These are phyloP conservation scores for Anaspis maculata DNA, from an alignment of 2,888 invertebrate genomes.

Conservation along the genomic window DNA sequence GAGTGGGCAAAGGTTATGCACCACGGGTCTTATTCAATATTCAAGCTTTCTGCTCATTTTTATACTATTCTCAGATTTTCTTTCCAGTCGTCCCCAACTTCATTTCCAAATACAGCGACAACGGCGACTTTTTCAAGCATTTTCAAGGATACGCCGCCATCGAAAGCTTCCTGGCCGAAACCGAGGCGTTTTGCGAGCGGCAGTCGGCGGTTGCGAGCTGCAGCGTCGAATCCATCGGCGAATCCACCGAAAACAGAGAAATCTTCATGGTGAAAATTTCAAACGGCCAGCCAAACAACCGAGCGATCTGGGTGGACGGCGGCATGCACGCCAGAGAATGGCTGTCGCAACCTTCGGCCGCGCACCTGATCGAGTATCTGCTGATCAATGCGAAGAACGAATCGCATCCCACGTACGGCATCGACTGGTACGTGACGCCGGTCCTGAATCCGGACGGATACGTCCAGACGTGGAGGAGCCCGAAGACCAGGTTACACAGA, in stretches of 20 bases:
- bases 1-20: too few relatives aligned
- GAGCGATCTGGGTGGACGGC: slow-evolving; percentile 65
- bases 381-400: slow-evolving; percentile 59
- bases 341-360: slow-evolving; percentile 73
- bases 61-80: too few relatives aligned
- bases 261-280: slow-evolving; percentile 65
- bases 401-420: slow-evolving; percentile 61
- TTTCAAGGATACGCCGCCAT: too few relatives aligned
- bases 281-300: slow-evolving; percentile 49
- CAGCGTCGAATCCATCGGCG: slow-evolving; percentile 67
- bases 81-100: too few relatives aligned
- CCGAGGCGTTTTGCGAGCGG: slow-evolving; percentile 63
- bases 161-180: slow-evolving; percentile 59
- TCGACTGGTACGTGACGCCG: slow-evolving; percentile 75
- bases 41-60: too few relatives aligned
- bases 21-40: too few relatives aligned
- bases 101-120: too few relatives aligned
- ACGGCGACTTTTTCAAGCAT: too few relatives aligned
- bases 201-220: too few relatives aligned
- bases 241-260: slow-evolving; percentile 62
- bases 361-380: slow-evolving; percentile 64
- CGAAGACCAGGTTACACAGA: slow-evolving; percentile 81
- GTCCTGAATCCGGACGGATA: slow-evolving; percentile 82
- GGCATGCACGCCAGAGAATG: slow-evolving; percentile 87
- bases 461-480: slow-evolving; percentile 69